A percentile compares a stretch with the other conserved stretches of the same genome.
Evolutionary conservation across 2,113 vertebrate genomes (phyloP).

Genomic region (Psettodes erumei): DNA sequence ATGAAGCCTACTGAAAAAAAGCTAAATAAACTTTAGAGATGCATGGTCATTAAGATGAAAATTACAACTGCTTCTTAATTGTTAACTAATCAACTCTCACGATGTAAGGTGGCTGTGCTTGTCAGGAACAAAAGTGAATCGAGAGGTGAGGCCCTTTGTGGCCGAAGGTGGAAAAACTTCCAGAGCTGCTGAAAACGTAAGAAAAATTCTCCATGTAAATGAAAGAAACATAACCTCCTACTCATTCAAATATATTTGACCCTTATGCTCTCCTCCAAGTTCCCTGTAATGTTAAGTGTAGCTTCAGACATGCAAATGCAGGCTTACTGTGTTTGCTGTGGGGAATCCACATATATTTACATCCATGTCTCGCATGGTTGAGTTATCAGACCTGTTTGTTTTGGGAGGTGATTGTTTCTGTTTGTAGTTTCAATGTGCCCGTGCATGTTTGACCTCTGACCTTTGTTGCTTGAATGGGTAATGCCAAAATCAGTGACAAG

Average conservation of each 20-base stretch:
- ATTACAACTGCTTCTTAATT: background rate
- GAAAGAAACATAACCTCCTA: background rate
- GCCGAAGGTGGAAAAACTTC: background rate
- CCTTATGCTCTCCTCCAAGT: background rate
- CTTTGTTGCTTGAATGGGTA: constrained; percentile 8
- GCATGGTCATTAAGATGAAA: background rate
- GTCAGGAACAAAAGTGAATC: background rate
- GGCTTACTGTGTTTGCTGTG: background rate
- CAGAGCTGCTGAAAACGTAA: constrained; percentile 1
- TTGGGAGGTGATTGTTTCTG: constrained; percentile 8
- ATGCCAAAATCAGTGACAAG: constrained; percentile 33
- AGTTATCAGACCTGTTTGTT: background rate
- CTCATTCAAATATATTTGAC: background rate
- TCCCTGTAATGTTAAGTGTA: background rate
- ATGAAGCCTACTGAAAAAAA: background rate
- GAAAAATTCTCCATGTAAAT: background rate
- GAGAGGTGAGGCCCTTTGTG: constrained; percentile 21
- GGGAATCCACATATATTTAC: background rate
- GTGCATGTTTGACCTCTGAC: constrained; percentile 22
- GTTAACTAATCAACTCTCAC: background rate
- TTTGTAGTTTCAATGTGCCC: background rate
- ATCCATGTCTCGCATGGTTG: too few species aligned
- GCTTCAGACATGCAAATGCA: constrained; percentile 3
- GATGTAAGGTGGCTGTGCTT: background rate
- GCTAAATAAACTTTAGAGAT: background rate